Conservation (phyloP, 1,140 invertebrate species). For the Trichoplusia ni region DNA sequence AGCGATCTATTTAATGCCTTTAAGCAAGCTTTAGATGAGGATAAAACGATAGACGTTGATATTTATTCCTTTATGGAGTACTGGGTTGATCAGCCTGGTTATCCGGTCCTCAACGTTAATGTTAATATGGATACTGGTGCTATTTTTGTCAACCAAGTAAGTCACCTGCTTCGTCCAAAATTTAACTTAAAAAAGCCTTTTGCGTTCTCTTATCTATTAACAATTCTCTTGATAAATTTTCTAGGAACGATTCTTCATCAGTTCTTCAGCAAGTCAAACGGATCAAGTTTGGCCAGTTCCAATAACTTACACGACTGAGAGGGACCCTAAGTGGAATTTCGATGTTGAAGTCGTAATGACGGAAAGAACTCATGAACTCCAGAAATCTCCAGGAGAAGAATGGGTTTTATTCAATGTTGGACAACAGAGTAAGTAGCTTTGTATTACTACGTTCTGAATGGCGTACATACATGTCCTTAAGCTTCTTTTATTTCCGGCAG, state of each 20-base stretch:
- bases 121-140: not conserved
- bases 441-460: too few relatives aligned
- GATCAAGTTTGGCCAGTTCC: conserved; percentile 83
- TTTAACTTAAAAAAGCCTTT: too few relatives aligned
- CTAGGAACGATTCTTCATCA: conserved; percentile 72
- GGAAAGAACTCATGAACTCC: conserved; percentile 46
- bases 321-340: conserved; percentile 81
- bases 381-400: conserved; percentile 64
- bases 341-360: conserved; percentile 75
- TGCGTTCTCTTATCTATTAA: too few relatives aligned
- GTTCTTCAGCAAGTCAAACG: conserved; percentile 45
- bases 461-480: too few relatives aligned
- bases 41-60: conserved; percentile 36
- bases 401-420: conserved; percentile 88
- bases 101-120: not conserved
- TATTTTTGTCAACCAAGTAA: not conserved
- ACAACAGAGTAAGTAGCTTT: too few relatives aligned
- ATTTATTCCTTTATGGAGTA: not conserved
- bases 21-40: conserved; percentile 43
- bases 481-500: too few relatives aligned
- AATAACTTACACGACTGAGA: conserved; percentile 82
- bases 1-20: conserved; percentile 59
- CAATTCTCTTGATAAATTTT: not conserved
- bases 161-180: not conserved
- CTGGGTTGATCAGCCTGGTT: not conserved